Evolutionary conservation across 1,140 invertebrate species (phyloP), one percentile per base, ranked within the genome.

Genomic region (Polyergus mexicanus): DNA sequence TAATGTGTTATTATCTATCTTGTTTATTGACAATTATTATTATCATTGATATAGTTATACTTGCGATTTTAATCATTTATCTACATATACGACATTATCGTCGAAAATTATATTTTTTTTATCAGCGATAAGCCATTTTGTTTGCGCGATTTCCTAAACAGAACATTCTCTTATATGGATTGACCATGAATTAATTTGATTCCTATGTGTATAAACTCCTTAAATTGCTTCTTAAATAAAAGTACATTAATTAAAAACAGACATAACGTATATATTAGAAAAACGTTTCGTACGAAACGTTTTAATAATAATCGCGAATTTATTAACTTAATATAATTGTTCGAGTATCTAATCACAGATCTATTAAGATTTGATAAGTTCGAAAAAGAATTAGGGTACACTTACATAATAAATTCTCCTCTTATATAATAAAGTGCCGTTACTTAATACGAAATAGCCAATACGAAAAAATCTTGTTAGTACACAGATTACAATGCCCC

Each of bases 271-370:
- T 51, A 8, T 1, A n/a, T n/a, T n/a, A 28, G 1, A 41, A 75
- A 56, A 16, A n/a, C n/a, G n/a, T 7, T 71, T 68, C 13, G 25
- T 38, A 25, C 3, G 11, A 38, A 25, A n/a, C 35, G 1, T 19
- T 13, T 74, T 38, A 58, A 56, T 74, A 75, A 35, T 58, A 38
- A 58, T 38, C 38, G 25, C 38, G n/a, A 74, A 38, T 1, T 56
- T 3, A 74, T 54, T 7, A 51, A 19, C 7, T 10, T 10, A n/a
- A 58, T 58, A 58, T 38, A 75, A 75, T 38, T 58, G 16, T 58
- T 2, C 1, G 25, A 28, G 25, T 74, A 56, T 74, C 11, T 74
- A 75, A 75, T 75, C 5, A 25, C 4, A 22, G n/a, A 44, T 32
- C 10, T 28, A 32, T 62, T 62, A 25, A 44, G 4, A 41, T 62